These are phyloP conservation scores for Tyto alba DNA, from an alignment of 2,113 vertebrate species.

Conservation along the genomic window DNA sequence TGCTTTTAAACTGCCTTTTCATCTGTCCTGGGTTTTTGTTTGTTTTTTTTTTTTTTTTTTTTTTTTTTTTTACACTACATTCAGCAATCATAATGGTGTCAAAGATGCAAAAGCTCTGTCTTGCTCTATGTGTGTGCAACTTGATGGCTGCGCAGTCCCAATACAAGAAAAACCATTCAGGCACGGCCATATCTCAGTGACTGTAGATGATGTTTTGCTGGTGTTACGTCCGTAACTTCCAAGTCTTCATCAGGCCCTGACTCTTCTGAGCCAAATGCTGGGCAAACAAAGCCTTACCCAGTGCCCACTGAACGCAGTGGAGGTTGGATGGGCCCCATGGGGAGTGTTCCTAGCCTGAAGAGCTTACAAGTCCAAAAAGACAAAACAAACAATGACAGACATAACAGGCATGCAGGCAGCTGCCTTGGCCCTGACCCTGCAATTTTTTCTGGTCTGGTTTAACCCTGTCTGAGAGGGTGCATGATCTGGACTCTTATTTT, in stretches of 20 bases:
- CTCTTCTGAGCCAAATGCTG: background rate
- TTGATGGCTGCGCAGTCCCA: rapidly evolving
- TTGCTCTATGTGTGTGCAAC: background rate
- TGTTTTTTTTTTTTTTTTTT: too few relatives aligned
- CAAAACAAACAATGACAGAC: constrained; percentile 53
- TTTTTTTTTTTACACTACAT: background rate
- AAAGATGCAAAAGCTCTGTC: background rate
- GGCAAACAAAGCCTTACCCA: background rate
- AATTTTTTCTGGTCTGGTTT: constrained; percentile 51
- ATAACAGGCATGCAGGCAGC: constrained; percentile 44
- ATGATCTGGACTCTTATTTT: background rate
- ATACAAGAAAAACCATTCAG: background rate
- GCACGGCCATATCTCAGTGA: background rate
- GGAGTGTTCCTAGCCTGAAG: background rate
- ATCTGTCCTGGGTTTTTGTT: rapidly evolving
- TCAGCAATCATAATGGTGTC: background rate
- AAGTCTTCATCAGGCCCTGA: background rate
- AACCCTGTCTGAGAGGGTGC: constrained; percentile 20
- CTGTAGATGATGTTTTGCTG: background rate
- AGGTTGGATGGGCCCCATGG: background rate
- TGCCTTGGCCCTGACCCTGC: constrained; percentile 56
- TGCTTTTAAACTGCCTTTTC: background rate
- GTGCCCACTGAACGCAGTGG: background rate
- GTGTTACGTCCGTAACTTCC: background rate
- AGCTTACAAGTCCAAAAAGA: constrained; percentile 46